Evolutionary conservation across 2,113 vertebrate species (phyloP), one percentile per base, ranked within the genome.

Genomic region (Petrocephalus zakoni): DNA sequence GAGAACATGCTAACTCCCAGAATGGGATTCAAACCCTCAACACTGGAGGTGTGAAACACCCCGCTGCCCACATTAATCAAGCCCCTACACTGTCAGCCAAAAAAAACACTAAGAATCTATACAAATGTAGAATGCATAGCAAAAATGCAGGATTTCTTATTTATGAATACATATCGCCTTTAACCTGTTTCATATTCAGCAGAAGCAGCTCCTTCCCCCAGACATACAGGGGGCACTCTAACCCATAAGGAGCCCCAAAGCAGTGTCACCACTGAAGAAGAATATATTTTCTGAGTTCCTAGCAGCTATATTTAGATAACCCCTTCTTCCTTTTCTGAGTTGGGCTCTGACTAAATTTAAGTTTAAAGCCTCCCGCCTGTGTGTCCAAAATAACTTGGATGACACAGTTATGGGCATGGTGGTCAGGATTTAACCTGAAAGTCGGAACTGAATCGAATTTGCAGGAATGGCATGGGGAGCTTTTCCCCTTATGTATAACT

Each of bases 381-480:
- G 25, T n/a, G 34, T 49, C 25, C 49, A 53, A 55, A 85, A 53
- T 53, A 85, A 85, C 84, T 85, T 49, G 22, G n/a, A 85, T 52
- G 51, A 85, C 84, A 85, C 51, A 85, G 47, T 85, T 85, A 85
- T 49, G 51, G 49, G n/a, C n/a, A 4, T 55, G 49, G 47, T 55
- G 15, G 51, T 53, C 49, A 84, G 81, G 81, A 84, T 84, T 84
- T 84, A 47, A 84, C 81, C 81, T 84, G 81, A 51, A 51, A 84
- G 21, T 49, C 51, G 81, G 21, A 51, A 47, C 81, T 46, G 42
- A 84, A 51, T 1, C 19, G n/a, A 84, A 84, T 49, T 46, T 84
- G 21, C 22, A 47, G 4, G 17, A 84, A 25, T 51, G 42, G 11
- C 0, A 3, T 29, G 61, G n/a, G 25, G 9, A 68, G 3, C 21